phyloP scores from a whole-genome alignment of 2,888 invertebrate genomes.

The Campopleginae sp. region DNA sequence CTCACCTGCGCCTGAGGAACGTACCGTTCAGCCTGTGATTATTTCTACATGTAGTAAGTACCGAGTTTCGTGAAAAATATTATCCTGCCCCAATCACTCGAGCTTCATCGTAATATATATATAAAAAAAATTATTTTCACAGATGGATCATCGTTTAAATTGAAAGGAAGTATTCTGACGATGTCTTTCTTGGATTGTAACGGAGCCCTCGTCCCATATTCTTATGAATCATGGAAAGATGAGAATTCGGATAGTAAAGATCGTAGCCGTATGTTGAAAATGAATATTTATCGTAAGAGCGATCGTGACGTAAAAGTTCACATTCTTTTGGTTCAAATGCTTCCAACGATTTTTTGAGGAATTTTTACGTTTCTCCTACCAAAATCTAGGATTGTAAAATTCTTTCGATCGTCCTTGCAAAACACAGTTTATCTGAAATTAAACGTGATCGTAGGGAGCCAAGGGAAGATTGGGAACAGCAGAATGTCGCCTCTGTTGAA shows the following conservation, averaged over 20 bases:
- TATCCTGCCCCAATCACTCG: neutral
- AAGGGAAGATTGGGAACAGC: conserved; percentile 84
- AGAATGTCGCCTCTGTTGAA: conserved; percentile 91
- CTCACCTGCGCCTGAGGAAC: conserved; percentile 91
- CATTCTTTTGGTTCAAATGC: neutral
- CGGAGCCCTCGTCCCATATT: conserved; percentile 95
- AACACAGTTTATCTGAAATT: neutral
- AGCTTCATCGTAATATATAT: neutral
- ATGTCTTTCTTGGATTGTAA: conserved; percentile 98
- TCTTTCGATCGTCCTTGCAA: neutral
- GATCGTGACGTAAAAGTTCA: neutral
- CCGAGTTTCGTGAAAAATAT: neutral
- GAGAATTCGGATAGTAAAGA: conserved; percentile 88
- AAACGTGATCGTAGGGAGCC: conserved; percentile 73
- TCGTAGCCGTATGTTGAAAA: conserved; percentile 78
- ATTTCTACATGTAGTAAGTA: conserved; percentile 93
- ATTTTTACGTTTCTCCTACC: neutral
- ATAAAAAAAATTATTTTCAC: conserved; percentile 63
- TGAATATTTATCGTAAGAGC: neutral
- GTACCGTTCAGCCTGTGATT: conserved; percentile 94
- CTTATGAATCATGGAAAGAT: conserved; percentile 97
- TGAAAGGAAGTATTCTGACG: conserved; percentile 97
- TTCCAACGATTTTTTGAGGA: too few species aligned
- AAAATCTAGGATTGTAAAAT: neutral
- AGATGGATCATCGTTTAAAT: conserved; percentile 98